Percentiles rank a stretch among this genome's conserved stretches.
These are phyloP conservation scores for Corvus moneduloides DNA, from an alignment of 2,113 vertebrate species.

Conservation along the genomic window DNA sequence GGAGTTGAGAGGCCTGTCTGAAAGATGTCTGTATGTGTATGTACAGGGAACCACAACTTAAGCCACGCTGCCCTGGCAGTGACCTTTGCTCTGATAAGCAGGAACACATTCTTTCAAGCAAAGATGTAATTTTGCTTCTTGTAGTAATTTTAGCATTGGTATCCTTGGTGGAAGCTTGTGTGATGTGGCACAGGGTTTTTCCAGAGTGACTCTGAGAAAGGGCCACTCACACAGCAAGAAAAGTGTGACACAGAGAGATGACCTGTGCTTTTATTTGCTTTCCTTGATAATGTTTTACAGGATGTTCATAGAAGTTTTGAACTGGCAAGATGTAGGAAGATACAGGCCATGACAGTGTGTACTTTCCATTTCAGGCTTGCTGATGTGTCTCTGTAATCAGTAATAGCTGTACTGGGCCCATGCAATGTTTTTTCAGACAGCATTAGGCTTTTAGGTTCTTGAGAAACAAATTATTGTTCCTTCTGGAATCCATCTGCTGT, in stretches of 20 bases:
- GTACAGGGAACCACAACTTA: neutral
- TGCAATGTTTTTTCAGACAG: neutral
- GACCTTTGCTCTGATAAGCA: conserved; percentile 26
- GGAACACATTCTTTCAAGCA: neutral
- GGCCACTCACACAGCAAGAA: neutral
- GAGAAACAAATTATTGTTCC: neutral
- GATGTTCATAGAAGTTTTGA: neutral
- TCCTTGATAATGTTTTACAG: neutral
- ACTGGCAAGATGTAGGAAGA: neutral
- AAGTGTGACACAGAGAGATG: neutral
- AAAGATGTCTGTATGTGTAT: neutral
- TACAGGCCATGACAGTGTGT: neutral
- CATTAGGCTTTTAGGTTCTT: neutral
- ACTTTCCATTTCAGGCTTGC: neutral
- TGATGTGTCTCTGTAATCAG: neutral
- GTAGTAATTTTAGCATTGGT: neutral
- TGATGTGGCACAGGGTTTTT: neutral
- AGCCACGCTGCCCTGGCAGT: neutral
- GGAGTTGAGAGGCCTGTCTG: neutral
- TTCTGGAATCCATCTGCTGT: neutral
- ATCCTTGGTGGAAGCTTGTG: neutral
- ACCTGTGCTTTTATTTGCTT: neutral
- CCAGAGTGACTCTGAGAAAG: neutral
- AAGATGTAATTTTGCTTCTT: conserved; percentile 14
- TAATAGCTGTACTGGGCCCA: neutral